These are phyloP conservation scores for Incurvaria masculella DNA, from an alignment of 2,888 invertebrate species.

Conservation along the genomic window DNA sequence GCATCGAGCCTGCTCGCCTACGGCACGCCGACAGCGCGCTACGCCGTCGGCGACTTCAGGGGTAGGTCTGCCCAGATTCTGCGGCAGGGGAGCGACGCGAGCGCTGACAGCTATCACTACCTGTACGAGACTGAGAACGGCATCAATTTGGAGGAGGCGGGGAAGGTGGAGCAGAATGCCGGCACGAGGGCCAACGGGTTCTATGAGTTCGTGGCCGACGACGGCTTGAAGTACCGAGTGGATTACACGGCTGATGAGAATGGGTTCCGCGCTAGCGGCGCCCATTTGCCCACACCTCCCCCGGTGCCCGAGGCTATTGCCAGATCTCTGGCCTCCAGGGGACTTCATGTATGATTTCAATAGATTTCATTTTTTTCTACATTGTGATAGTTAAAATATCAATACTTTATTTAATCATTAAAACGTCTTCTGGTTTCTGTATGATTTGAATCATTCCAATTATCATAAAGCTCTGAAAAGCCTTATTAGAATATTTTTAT, in stretches of 20 bases:
- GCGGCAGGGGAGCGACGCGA: conserved; percentile 47
- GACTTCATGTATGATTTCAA: neutral
- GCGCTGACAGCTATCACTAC: conserved; percentile 57
- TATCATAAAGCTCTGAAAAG: too few relatives aligned
- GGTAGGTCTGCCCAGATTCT: conserved; percentile 55
- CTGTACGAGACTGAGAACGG: conserved; percentile 64
- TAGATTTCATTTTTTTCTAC: too few relatives aligned
- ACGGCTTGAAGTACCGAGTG: conserved; percentile 55
- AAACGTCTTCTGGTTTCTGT: too few relatives aligned
- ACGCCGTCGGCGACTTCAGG: conserved; percentile 30
- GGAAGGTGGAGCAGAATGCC: conserved; percentile 56
- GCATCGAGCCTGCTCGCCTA: conserved; percentile 10
- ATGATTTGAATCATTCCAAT: too few relatives aligned
- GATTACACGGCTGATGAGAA: conserved; percentile 62
- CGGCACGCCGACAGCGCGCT: conserved; percentile 11
- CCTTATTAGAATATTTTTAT: too few relatives aligned
- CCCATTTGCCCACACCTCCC: conserved; percentile 52
- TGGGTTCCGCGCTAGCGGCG: conserved; percentile 54
- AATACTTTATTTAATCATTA: too few relatives aligned
- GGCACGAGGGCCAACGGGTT: conserved; percentile 63
- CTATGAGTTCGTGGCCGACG: conserved; percentile 65
- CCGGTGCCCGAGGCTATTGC: conserved; percentile 55
- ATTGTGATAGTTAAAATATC: too few relatives aligned
- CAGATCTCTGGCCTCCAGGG: conserved; percentile 34
- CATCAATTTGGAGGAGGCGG: conserved; percentile 61